Evolutionary conservation across 1,140 invertebrate species (phyloP).

Genomic region (Orius insidiosus): DNA sequence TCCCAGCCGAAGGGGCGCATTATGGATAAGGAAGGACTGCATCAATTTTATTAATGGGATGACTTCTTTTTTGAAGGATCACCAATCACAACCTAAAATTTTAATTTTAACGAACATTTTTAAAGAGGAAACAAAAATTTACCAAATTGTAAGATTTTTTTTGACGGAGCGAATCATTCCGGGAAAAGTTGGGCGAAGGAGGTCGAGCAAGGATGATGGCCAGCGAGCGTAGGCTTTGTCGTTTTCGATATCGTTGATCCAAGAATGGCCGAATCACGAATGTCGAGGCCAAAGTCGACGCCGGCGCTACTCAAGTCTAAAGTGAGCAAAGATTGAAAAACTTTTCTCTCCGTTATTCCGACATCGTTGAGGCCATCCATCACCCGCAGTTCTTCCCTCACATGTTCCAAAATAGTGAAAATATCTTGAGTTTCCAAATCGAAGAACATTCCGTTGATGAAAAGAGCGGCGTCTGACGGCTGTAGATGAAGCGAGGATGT

Average conservation of each 20-base stretch:
- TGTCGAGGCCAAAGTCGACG: constrained; percentile 77
- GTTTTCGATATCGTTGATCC: constrained; percentile 88
- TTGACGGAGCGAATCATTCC: constrained; percentile 88
- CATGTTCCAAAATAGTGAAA: constrained; percentile 65
- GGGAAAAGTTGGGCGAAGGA: constrained; percentile 88
- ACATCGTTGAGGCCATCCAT: constrained; percentile 64
- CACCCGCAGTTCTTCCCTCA: constrained; percentile 70
- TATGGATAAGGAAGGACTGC: constrained; percentile 82
- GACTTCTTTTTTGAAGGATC: constrained; percentile 61
- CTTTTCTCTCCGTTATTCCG: constrained; percentile 21
- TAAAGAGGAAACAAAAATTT: too few species aligned
- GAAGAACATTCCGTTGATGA: constrained; percentile 87
- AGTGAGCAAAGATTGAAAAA: constrained; percentile 36
- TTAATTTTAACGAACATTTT: too few species aligned
- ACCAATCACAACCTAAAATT: constrained; percentile 72
- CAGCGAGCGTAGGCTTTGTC: constrained; percentile 75
- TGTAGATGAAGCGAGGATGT: constrained; percentile 49
- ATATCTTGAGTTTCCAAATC: constrained; percentile 88
- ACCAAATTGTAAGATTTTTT: constrained; percentile 89
- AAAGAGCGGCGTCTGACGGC: constrained; percentile 72
- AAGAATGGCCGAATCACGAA: constrained; percentile 82
- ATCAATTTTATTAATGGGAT: constrained; percentile 64
- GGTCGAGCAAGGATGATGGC: constrained; percentile 77
- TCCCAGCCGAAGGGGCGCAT: constrained; percentile 76
- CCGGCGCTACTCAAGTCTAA: constrained; percentile 50